These are phyloP conservation scores for Heliconius himera DNA, from an alignment of 1,140 invertebrate genomes.

Conservation along the genomic window DNA sequence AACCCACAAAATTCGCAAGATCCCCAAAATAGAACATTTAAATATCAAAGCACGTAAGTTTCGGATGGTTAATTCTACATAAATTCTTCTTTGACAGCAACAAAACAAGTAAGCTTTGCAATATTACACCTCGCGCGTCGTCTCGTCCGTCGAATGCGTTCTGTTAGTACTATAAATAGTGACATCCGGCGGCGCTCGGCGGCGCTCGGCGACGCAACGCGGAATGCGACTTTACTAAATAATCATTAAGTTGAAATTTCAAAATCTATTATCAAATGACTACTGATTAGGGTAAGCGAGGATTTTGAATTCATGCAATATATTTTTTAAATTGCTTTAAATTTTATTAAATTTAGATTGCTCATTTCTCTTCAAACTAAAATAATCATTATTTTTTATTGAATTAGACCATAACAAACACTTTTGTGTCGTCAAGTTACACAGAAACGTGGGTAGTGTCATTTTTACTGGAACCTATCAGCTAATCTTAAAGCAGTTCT, in stretches of 20 bases:
- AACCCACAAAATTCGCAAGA: neutral
- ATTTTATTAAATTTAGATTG: too few relatives aligned
- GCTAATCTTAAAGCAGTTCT: too few relatives aligned
- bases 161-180: constrained; percentile 52
- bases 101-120: constrained; percentile 39
- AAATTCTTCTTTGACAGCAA: constrained; percentile 2
- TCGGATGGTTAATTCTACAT: constrained; percentile 15
- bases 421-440: too few relatives aligned
- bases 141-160: constrained; percentile 52
- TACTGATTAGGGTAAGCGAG: neutral
- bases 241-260: constrained; percentile 43
- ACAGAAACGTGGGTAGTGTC: too few relatives aligned
- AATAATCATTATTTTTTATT: too few relatives aligned
- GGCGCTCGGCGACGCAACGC: constrained; percentile 17
- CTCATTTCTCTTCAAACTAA: too few relatives aligned
- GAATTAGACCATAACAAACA: too few relatives aligned
- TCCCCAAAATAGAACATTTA: neutral
- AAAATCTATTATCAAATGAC: constrained; percentile 1
- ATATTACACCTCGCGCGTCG: constrained; percentile 55
- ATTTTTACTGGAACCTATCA: too few relatives aligned
- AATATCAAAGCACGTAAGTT: neutral
- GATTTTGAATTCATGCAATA: neutral
- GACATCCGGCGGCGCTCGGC: constrained; percentile 50
- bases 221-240: constrained; percentile 41
- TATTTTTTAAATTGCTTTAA: neutral